Evolutionary conservation across 2,888 invertebrate species (phyloP).

Genomic region (Frankliniella intonsa): DNA sequence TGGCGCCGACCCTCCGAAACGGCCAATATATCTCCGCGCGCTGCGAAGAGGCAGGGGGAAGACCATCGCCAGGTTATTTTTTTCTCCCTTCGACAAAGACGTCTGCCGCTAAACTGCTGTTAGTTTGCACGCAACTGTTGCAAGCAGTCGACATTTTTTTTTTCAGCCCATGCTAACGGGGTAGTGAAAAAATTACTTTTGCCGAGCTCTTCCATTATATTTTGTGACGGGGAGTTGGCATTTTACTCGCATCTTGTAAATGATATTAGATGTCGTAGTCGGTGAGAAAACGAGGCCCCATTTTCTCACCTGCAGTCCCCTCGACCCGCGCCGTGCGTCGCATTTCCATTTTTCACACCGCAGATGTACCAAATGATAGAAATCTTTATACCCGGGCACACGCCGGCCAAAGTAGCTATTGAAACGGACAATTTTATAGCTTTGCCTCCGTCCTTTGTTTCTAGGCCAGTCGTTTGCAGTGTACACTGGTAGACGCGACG

Average conservation of each 20-base stretch:
- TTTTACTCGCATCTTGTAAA: too few species aligned
- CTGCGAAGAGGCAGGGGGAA: not conserved
- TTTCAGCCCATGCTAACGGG: too few species aligned
- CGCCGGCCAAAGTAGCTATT: not conserved
- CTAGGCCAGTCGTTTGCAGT: not conserved
- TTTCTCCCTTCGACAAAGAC: slow-evolving; percentile 1
- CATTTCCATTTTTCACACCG: slow-evolving; percentile 23
- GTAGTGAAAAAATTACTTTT: too few species aligned
- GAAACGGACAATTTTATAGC: not conserved
- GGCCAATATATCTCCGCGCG: not conserved
- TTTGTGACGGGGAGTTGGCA: too few species aligned
- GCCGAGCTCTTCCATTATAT: too few species aligned
- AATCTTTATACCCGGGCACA: not conserved
- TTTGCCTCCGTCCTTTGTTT: not conserved
- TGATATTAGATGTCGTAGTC: not conserved
- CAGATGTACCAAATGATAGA: slow-evolving; percentile 6
- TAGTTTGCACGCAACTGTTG: not conserved
- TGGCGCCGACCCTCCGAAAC: not conserved
- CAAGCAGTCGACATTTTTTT: too few species aligned
- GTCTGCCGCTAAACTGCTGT: not conserved
- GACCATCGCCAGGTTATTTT: not conserved
- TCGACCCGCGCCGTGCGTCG: not conserved
- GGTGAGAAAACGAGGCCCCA: not conserved
- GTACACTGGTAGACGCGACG: not conserved
- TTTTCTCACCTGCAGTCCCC: not conserved